Conservation (phyloP, 2,888 invertebrate species). For the Chloroclysta siterata region DNA sequence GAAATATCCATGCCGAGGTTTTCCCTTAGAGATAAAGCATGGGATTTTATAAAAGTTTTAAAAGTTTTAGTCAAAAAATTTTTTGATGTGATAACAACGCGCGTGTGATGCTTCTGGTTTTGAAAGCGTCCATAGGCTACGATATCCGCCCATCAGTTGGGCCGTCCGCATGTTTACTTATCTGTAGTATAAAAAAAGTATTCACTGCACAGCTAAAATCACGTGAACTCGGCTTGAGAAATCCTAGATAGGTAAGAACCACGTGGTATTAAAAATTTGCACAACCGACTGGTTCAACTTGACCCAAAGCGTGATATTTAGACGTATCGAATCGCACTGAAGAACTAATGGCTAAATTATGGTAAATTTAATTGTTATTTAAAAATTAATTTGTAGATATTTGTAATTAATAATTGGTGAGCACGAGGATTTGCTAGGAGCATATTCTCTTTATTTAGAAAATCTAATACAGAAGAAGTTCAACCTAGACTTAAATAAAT, state of each 20-base stretch:
- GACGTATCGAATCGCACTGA: constrained; percentile 38
- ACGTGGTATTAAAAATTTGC: constrained; percentile 40
- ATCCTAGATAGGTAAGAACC: constrained; percentile 9
- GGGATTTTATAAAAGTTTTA: too few species aligned
- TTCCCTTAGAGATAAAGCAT: too few species aligned
- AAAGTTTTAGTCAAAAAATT: too few species aligned
- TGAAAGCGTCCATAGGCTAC: too few species aligned
- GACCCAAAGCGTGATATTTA: constrained; percentile 48
- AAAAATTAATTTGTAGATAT: background rate
- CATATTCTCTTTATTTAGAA: too few species aligned
- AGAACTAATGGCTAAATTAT: constrained; percentile 42
- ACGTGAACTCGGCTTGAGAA: background rate
- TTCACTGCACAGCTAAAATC: background rate
- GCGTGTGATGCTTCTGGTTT: too few species aligned
- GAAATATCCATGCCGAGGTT: too few species aligned
- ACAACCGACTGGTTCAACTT: constrained; percentile 52
- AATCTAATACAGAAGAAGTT: too few species aligned
- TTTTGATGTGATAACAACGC: too few species aligned
- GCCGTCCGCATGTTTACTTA: too few species aligned
- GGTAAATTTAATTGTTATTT: constrained; percentile 39
- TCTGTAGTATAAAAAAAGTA: background rate
- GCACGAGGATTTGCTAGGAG: background rate
- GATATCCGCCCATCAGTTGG: too few species aligned
- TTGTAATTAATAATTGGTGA: background rate
- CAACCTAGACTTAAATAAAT: too few species aligned